Base-by-base conservation (phyloP, 2,113 vertebrate genomes). In the Callaeas wilsoni region DNA sequence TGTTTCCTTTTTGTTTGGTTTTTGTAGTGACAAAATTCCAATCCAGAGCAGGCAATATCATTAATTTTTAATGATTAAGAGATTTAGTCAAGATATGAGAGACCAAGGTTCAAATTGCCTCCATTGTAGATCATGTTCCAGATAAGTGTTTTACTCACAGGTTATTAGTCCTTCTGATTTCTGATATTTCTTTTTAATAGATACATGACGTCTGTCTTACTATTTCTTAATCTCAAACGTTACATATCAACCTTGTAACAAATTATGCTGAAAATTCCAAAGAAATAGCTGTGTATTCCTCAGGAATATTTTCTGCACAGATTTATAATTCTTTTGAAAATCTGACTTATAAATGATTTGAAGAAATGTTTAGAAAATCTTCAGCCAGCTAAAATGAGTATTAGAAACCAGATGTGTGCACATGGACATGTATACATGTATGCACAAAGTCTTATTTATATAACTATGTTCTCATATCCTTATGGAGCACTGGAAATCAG, bases 11-110 rank as follows among this genome's bases (percentile, higher is more conserved):
- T 87, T 86, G 7, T 50, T 89, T 67, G 15, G 4, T 35, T 89
- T 94, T 87, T 91, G 30, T 65, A 88, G 52, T 75, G 70, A 88
- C 35, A 76, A 77, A 65, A 11, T 74, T 92, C 62, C 56, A 83
- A 52, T 71, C 65, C 62, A 85, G 44, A 93, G 27, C 37, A 90
- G 56, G 52, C 39, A 94, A 71, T 88, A 50, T 87, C 41, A 82
- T 57, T 90, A 75, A 35, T 75, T 90, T 75, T 88, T 87, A 75
- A 67, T 84, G 23, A 56, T 64, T 76, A 76, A 92, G 62, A 92
- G 27, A 76, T 60, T 87, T 87, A 68, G 67, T 59, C 67, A 71
- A 70, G 52, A 63, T 78, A 82, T 63, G 39, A 19, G 35, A 90
- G 39, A 71, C 37, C 37, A 82, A 87, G 39, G 26, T 90, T 75